phyloP scores from a whole-genome alignment of 2,888 invertebrate genomes.

The Pterostichus niger region DNA sequence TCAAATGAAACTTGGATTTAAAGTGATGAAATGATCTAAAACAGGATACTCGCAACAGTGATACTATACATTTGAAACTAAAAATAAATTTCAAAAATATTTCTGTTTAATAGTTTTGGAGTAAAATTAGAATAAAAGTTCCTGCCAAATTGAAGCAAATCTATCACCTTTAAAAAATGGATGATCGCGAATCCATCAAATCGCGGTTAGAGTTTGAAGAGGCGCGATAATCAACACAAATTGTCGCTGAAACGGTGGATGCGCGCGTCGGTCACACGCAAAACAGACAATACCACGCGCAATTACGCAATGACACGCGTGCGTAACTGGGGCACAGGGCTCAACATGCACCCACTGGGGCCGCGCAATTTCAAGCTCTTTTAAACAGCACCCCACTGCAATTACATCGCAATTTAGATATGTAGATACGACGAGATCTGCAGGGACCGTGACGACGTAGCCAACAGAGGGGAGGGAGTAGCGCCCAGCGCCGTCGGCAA shows the following conservation, averaged over 20 bases:
- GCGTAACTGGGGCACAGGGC: conserved; percentile 53
- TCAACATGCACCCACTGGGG: conserved; percentile 14
- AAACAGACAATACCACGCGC: conserved; percentile 67
- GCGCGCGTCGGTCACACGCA: conserved; percentile 57
- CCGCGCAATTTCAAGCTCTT: conserved; percentile 76
- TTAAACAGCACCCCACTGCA: conserved; percentile 76
- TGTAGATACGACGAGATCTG: conserved; percentile 70
- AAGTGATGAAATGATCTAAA: too few relatives aligned
- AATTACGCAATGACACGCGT: conserved; percentile 67
- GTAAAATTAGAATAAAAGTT: too few relatives aligned
- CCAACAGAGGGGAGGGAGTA: conserved; percentile 11
- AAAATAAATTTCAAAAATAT: too few relatives aligned
- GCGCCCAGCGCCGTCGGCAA: conserved; percentile 58
- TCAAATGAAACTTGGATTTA: too few relatives aligned
- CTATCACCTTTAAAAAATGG: conserved; percentile 1
- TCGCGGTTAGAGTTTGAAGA: neutral
- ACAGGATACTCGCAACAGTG: too few relatives aligned
- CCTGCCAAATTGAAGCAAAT: neutral
- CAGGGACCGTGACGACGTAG: conserved; percentile 34
- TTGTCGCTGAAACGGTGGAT: too few relatives aligned
- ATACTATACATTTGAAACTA: too few relatives aligned
- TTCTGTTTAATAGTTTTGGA: too few relatives aligned
- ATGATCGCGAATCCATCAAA: conserved; percentile 1
- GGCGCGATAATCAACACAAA: conserved; percentile 17
- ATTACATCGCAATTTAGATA: conserved; percentile 77